Conservation (phyloP, 2,888 invertebrate genomes). For the Drosophila lacicola region DNA sequence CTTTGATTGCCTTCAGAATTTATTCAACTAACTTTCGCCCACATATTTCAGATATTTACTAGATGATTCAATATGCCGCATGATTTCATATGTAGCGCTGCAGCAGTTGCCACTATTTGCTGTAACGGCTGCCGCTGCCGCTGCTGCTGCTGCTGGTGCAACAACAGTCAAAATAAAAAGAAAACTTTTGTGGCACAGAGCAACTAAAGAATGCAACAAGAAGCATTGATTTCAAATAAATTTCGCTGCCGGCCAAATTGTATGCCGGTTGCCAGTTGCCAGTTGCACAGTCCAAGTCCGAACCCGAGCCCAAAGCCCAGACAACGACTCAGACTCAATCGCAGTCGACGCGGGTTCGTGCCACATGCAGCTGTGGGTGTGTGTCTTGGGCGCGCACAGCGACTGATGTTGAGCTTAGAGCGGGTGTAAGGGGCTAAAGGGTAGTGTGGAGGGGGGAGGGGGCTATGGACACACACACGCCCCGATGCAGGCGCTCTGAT, state of each 20-base stretch:
- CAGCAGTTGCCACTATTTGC: conserved; percentile 51
- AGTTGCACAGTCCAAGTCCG: conserved; percentile 13
- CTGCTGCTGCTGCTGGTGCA: conserved; percentile 53
- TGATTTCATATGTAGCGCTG: conserved; percentile 40
- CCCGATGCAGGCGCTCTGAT: conserved; percentile 78
- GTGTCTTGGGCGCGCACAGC: conserved; percentile 64
- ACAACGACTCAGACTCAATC: conserved; percentile 20
- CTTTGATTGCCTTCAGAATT: no score
- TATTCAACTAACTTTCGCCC: not conserved
- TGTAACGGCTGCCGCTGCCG: conserved; percentile 26
- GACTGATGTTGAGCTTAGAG: conserved; percentile 4
- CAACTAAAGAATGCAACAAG: conserved; percentile 81
- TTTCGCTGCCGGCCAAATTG: conserved; percentile 82
- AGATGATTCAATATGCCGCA: conserved; percentile 39
- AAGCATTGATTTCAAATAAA: conserved; percentile 83
- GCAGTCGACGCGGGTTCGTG: conserved; percentile 56
- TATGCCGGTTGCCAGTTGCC: conserved; percentile 71
- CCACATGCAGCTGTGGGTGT: conserved; percentile 77
- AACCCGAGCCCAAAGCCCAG: conserved; percentile 11
- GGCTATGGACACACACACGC: conserved; percentile 58
- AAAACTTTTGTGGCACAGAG: conserved; percentile 53
- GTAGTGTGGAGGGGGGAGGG: not conserved
- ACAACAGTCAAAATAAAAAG: conserved; percentile 59
- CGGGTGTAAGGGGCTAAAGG: no score
- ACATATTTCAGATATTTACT: no score